Conservation (phyloP, 2,797 vertebrate species). For the Agapornis canus region DNA sequence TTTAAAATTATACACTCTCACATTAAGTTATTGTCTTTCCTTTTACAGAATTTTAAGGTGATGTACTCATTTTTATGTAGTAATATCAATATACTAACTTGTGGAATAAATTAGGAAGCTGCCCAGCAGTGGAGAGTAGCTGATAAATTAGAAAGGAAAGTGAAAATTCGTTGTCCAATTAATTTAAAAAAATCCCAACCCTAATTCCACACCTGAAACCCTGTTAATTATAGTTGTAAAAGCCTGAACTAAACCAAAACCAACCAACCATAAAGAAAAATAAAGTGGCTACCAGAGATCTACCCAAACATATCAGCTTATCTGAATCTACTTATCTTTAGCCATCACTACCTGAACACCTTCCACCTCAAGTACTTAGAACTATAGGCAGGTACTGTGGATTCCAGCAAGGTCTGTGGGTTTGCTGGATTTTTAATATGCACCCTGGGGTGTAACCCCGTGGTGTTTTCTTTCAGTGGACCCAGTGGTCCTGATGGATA, state of each 20-base stretch:
- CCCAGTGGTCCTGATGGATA: not conserved
- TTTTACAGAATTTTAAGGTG: not conserved
- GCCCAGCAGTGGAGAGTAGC: not conserved
- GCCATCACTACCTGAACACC: not conserved
- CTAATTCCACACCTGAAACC: not conserved
- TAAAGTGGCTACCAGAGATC: not conserved
- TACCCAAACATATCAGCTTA: not conserved
- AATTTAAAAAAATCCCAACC: accelerated
- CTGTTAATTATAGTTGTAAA: not conserved
- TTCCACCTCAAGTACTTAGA: not conserved
- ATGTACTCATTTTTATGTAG: not conserved
- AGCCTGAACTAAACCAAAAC: not conserved
- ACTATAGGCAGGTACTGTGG: not conserved
- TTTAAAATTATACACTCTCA: not conserved
- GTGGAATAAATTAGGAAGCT: not conserved
- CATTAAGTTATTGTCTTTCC: not conserved
- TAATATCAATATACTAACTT: not conserved
- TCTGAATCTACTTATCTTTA: not conserved
- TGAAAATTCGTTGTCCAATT: not conserved
- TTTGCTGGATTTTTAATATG: not conserved
- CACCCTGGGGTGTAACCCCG: not conserved
- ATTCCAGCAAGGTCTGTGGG: not conserved
- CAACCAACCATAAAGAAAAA: not conserved
- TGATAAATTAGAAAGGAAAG: not conserved
- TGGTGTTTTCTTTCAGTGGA: not conserved